Conservation (phyloP, 2,888 invertebrate species). For the Limnephilus auricula region DNA sequence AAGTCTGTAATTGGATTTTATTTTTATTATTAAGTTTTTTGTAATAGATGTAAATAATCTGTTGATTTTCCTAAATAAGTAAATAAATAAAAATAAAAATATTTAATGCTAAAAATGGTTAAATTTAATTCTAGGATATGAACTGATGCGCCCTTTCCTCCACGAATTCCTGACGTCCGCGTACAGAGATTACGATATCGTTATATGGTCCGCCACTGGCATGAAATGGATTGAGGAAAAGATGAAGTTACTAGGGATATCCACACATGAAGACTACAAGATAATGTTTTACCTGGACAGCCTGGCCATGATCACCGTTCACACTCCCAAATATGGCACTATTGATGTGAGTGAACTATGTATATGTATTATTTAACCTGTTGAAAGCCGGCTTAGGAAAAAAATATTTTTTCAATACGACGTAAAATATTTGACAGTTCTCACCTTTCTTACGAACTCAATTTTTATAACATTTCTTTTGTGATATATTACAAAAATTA, state of each 20-base stretch:
- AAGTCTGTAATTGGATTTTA: no score
- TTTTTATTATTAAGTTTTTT: no score
- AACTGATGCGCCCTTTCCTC: slow-evolving; percentile 95
- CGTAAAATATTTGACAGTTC: no score
- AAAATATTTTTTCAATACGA: no score
- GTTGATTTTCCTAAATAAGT: no score
- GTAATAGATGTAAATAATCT: no score
- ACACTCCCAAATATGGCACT: slow-evolving; percentile 92
- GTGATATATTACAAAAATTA: no score
- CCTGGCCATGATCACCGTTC: slow-evolving; percentile 96
- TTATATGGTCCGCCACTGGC: slow-evolving; percentile 98
- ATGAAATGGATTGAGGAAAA: slow-evolving; percentile 99
- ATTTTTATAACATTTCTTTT: no score
- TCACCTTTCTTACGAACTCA: no score
- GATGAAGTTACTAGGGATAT: slow-evolving; percentile 94
- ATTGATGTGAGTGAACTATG: slow-evolving; percentile 83
- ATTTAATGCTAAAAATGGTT: not conserved
- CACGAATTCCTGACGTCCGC: slow-evolving; percentile 95
- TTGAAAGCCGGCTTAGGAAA: no score
- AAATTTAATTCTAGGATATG: slow-evolving; percentile 77
- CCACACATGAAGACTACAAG: slow-evolving; percentile 90
- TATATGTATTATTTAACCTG: no score
- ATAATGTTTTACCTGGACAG: slow-evolving; percentile 95
- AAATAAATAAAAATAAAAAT: no score
- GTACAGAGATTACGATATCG: slow-evolving; percentile 95